Base-by-base conservation (phyloP, 2,888 invertebrate genomes). In the Agrilus cyanescens region DNA sequence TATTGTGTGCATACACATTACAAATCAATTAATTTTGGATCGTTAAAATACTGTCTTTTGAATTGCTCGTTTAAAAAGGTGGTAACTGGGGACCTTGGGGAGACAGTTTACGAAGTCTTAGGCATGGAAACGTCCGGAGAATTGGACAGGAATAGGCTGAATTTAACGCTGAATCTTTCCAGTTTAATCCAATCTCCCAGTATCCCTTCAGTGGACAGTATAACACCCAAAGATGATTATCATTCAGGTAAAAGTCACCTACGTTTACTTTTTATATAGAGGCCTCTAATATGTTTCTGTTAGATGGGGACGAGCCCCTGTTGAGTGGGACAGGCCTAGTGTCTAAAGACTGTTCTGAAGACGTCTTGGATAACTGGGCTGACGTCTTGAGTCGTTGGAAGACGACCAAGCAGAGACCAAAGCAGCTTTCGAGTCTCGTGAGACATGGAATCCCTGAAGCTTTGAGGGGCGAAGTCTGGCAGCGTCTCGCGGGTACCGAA, bases 251-350 rank as follows among this genome's bases (percentile, higher is more conserved):
- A 50, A 47, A 51, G 30, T 13, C n/a, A n/a, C n/a, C n/a, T n/a
- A n/a, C n/a, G n/a, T n/a, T n/a, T n/a, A n/a, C n/a, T n/a, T n/a
- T n/a, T n/a, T n/a, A n/a, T n/a, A n/a, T n/a, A n/a, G n/a, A n/a
- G n/a, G n/a, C n/a, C n/a, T n/a, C n/a, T n/a, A n/a, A n/a, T 12
- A 12, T 39, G 31, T 42, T 12, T 30, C 40, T 53, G 50, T 18
- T 54, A 76, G 90, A 91, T 71, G 88, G 88, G 8, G 91, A 91
- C 58, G 97, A 97, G 59, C 96, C 96, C 0, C 70, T 97, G 48
- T 71, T 96, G n/a, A 96, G 95, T 66, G 98, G 98, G 0, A 96
- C 95, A 4, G 98, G 98, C 0, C 82, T 87, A 58, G 97, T 98
- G 1, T 93, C 93, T 1, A 95, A 94, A 64, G 96, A 97, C 58